Conservation (phyloP, 2,888 invertebrate genomes). For the Tachina lurida region DNA sequence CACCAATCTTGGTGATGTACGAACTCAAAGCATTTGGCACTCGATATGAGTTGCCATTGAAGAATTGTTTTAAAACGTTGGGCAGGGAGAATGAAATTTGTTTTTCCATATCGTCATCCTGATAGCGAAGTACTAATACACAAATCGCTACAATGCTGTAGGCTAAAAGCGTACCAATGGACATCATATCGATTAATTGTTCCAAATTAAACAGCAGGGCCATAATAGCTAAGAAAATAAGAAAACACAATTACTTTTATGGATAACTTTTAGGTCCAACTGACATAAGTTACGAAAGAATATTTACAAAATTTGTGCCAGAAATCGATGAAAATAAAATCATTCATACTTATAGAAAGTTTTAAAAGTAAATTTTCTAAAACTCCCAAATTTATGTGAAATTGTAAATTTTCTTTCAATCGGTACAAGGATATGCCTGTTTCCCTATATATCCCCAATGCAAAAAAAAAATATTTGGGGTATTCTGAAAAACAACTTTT, state of each 20-base stretch:
- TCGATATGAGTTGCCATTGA: constrained; percentile 89
- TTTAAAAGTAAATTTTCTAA: no score
- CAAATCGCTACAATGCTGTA: constrained; percentile 96
- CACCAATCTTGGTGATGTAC: constrained; percentile 86
- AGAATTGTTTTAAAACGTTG: constrained; percentile 85
- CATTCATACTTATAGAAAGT: no score
- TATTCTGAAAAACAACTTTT: no score
- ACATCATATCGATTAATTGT: constrained; percentile 98
- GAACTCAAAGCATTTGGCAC: constrained; percentile 87
- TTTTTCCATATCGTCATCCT: constrained; percentile 79
- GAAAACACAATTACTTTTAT: not conserved
- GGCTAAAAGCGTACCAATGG: constrained; percentile 94
- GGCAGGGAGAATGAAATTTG: constrained; percentile 78
- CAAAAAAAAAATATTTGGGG: no score
- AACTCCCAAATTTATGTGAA: no score
- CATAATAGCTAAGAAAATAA: constrained; percentile 86
- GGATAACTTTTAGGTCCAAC: no score
- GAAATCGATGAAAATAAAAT: no score
- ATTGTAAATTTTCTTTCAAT: no score
- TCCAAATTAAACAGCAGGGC: constrained; percentile 94
- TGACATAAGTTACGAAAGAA: no score
- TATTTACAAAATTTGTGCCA: no score
- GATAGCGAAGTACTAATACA: constrained; percentile 92
- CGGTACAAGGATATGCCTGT: no score
- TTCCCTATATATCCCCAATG: no score